A percentile compares a stretch with the other conserved stretches of the same genome.
phyloP scores from a whole-genome alignment of 2,113 vertebrate genomes.

The Oryzias curvinotus region DNA sequence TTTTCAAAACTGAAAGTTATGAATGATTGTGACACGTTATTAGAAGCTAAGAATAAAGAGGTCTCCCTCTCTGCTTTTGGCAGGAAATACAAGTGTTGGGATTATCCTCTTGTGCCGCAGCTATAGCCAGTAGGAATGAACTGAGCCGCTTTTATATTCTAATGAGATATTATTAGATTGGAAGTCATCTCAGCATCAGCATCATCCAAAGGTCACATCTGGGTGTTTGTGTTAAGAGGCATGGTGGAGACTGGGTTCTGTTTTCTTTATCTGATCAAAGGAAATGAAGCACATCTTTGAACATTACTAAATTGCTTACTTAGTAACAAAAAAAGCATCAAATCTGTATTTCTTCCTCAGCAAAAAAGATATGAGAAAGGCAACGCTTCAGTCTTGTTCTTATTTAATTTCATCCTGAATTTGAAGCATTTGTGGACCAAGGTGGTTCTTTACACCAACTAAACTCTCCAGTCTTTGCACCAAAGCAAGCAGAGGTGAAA shows the following conservation, averaged over 20 bases:
- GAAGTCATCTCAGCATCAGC: conserved; percentile 34
- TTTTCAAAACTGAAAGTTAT: not conserved
- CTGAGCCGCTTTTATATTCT: conserved; percentile 34
- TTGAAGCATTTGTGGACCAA: too few species aligned
- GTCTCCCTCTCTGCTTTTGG: conserved; percentile 19
- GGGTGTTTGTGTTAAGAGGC: conserved; percentile 35
- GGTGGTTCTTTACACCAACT: too few species aligned
- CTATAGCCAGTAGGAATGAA: conserved; percentile 15
- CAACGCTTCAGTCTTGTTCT: too few species aligned
- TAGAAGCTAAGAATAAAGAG: conserved; percentile 7
- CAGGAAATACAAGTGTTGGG: conserved; percentile 12
- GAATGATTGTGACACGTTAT: not conserved
- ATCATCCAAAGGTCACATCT: conserved; percentile 48
- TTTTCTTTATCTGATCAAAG: conserved; percentile 9
- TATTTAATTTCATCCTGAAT: too few species aligned
- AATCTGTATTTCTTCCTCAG: too few species aligned
- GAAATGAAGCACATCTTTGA: not conserved
- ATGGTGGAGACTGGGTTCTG: not conserved
- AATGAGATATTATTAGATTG: conserved; percentile 57
- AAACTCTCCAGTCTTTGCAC: too few species aligned
- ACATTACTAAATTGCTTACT: too few species aligned
- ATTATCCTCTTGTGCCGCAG: conserved; percentile 33
- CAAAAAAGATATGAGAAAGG: too few species aligned
- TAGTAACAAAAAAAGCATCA: too few species aligned
- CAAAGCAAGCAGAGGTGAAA: not conserved